Evolutionary conservation across 2,888 invertebrate species (phyloP), one percentile per base, ranked within the genome.

Genomic region (Campopleginae sp.): DNA sequence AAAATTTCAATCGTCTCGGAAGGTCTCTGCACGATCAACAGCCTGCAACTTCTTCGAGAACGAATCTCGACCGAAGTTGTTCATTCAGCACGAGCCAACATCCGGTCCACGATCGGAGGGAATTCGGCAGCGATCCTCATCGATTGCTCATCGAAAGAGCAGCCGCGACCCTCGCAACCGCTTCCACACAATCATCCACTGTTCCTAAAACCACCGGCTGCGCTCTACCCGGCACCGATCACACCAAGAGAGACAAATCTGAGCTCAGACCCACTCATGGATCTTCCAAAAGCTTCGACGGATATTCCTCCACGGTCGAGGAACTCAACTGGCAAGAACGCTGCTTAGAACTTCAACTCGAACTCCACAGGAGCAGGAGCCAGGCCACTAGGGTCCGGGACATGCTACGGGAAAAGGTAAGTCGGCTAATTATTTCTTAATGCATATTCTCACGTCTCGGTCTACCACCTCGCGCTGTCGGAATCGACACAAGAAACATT

Each of bases 391-490:
- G 97, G 91, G 97, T 98, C 77, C 95, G 98, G 71, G 97, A 98
- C 91, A 97, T 98, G 96, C 96, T 98, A 84, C 95, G 98, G 92
- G 98, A 98, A 95, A 98, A 98, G 97, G 98, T 98, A 92, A 94
- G 95, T 90, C 14, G 2, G 38, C 27, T n/a, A 38, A 44, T 71
- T 44, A n/a, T 5, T 12, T 14, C 10, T 6, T 31, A 23, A 4
- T 10, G 58, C 1, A 23, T 2, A 31, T 31, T 14, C 3, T 46
- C 3, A 14, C n/a, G n/a, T n/a, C 7, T 6, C n/a, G n/a, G n/a
- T n/a, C n/a, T n/a, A n/a, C n/a, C n/a, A n/a, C n/a, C n/a, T n/a
- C n/a, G n/a, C n/a, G n/a, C n/a, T n/a, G n/a, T n/a, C n/a, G n/a
- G n/a, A n/a, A n/a, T n/a, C n/a, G n/a, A n/a, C n/a, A n/a, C n/a